Evolutionary conservation across 2,888 invertebrate genomes (phyloP).

Genomic region (Drosophila peninsularis): DNA sequence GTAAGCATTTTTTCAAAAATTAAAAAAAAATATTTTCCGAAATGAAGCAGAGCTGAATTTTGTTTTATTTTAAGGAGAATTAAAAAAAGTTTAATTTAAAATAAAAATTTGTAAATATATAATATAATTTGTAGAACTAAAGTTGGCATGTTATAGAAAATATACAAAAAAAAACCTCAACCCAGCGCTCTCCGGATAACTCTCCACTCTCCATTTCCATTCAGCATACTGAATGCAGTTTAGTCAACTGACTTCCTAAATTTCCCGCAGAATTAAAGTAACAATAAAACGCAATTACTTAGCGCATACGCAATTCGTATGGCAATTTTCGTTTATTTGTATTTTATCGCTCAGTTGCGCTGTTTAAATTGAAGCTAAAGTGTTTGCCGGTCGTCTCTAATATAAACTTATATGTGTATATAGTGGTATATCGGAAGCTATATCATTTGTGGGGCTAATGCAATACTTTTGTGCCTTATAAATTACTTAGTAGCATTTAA

Average conservation of each 20-base stretch:
- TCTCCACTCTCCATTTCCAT: background rate
- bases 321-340: background rate
- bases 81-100: no score
- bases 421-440: constrained; percentile 22
- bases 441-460: constrained; percentile 56
- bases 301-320: constrained; percentile 15
- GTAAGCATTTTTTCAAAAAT: no score
- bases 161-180: no score
- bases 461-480: constrained; percentile 55
- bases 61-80: no score
- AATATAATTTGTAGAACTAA: no score
- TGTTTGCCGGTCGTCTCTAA: constrained; percentile 7
- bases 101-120: no score
- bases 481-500: constrained; percentile 66
- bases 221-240: background rate
- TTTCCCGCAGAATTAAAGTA: no score
- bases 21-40: no score
- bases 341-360: constrained; percentile 3
- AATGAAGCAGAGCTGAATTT: no score
- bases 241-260: background rate
- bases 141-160: no score
- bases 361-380: constrained; percentile 32
- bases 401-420: constrained; percentile 12
- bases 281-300: background rate
- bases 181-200: no score